Evolutionary conservation across 2,113 vertebrate genomes (phyloP).

Genomic region (Octodon degus): DNA sequence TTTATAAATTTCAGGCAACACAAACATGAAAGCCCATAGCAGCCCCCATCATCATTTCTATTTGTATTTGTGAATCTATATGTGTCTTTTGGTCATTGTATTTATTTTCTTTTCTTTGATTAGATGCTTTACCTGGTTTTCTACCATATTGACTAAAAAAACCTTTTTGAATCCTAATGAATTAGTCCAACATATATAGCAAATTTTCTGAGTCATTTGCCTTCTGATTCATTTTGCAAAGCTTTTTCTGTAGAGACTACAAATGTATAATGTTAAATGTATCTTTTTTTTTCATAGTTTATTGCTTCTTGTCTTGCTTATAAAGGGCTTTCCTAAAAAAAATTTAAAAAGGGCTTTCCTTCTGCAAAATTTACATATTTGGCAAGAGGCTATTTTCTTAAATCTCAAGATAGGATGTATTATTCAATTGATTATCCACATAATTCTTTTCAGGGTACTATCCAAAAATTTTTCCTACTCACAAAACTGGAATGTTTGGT

Average conservation of each 20-base stretch:
- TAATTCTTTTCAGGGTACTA: not conserved
- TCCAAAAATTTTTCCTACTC: not conserved
- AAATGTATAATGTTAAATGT: not conserved
- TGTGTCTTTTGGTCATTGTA: not conserved
- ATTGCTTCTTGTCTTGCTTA: conserved; percentile 14
- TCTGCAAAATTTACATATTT: not conserved
- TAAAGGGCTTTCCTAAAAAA: not conserved
- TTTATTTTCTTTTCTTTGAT: not conserved
- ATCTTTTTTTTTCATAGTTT: conserved; percentile 16
- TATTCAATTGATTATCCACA: not conserved
- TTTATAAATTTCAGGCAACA: not conserved
- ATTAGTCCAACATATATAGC: not conserved
- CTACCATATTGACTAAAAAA: not conserved
- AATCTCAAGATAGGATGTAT: not conserved
- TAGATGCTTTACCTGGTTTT: not conserved
- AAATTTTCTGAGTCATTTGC: conserved; percentile 16
- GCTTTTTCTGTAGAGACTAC: conserved; percentile 20
- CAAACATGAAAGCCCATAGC: not conserved
- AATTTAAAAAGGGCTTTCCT: not conserved
- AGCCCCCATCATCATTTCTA: not conserved
- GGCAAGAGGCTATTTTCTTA: conserved; percentile 1
- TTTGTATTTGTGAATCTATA: conserved; percentile 11
- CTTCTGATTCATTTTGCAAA: not conserved
- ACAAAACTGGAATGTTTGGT: not conserved
- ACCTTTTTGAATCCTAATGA: not conserved